Conservation (phyloP, 2,113 vertebrate species). For the Tragelaphus imberbis region DNA sequence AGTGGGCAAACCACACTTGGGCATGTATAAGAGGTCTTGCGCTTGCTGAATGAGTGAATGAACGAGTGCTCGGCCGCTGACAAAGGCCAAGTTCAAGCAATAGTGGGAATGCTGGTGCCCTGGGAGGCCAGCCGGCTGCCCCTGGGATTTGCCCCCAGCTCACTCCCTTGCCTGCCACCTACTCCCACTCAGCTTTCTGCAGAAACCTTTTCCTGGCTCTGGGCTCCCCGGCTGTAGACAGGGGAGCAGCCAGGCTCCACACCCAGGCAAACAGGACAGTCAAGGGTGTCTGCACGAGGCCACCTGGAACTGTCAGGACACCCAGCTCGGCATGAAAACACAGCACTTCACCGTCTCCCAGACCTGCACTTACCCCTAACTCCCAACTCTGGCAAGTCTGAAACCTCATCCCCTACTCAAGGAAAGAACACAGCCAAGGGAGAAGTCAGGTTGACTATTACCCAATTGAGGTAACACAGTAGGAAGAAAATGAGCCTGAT, state of each 20-base stretch:
- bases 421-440: background rate
- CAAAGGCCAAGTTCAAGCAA: background rate
- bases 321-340: conserved; percentile 16
- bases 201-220: background rate
- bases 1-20: background rate
- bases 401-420: background rate
- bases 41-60: background rate
- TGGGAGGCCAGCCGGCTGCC: background rate
- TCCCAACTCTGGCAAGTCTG: background rate
- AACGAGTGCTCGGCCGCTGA: background rate
- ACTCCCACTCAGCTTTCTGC: background rate
- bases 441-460: conserved; percentile 8
- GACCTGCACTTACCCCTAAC: background rate
- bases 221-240: background rate
- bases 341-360: background rate
- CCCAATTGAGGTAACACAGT: background rate
- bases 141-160: too few relatives aligned
- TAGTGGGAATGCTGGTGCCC: too few relatives aligned
- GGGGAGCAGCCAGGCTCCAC: background rate
- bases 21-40: background rate
- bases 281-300: background rate
- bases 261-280: too few relatives aligned
- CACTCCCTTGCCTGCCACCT: background rate
- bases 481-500: conserved; percentile 14
- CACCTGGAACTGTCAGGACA: background rate